phyloP scores from a whole-genome alignment of 2,113 vertebrate species.

The Pipra filicauda region DNA sequence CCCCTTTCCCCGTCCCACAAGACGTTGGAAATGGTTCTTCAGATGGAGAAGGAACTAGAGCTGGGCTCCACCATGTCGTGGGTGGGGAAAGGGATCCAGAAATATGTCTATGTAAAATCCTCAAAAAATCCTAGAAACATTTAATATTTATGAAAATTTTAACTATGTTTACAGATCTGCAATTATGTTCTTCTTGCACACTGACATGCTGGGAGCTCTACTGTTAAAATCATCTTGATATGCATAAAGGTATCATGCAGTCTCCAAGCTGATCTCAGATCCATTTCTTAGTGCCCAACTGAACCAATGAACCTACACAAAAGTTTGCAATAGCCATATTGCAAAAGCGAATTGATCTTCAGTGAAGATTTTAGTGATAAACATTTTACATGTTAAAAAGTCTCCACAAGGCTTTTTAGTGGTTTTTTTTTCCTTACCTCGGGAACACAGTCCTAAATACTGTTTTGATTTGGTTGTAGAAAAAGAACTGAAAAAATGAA shows the following conservation, averaged over 20 bases:
- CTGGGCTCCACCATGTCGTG: no score
- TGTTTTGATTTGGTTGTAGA: not conserved
- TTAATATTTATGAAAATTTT: not conserved
- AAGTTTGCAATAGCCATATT: not conserved
- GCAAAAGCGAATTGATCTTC: not conserved
- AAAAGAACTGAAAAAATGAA: not conserved
- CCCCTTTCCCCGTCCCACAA: no score
- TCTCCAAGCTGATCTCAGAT: not conserved
- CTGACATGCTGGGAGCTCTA: not conserved
- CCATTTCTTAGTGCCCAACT: fast-evolving
- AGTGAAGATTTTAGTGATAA: not conserved
- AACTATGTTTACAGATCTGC: not conserved
- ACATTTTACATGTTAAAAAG: not conserved
- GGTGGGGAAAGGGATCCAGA: no score
- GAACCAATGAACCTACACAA: not conserved
- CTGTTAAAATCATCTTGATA: not conserved
- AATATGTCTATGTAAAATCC: fast-evolving
- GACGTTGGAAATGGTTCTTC: no score
- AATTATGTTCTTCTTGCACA: not conserved
- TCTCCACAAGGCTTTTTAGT: not conserved
- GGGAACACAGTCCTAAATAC: not conserved
- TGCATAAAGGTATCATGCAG: not conserved
- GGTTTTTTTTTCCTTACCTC: not conserved
- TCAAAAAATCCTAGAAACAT: not conserved
- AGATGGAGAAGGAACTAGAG: no score